A percentile compares a stretch with the other conserved stretches of the same genome.
Conservation (phyloP, 2,888 invertebrate genomes). For the Alloscopus bannaensis region DNA sequence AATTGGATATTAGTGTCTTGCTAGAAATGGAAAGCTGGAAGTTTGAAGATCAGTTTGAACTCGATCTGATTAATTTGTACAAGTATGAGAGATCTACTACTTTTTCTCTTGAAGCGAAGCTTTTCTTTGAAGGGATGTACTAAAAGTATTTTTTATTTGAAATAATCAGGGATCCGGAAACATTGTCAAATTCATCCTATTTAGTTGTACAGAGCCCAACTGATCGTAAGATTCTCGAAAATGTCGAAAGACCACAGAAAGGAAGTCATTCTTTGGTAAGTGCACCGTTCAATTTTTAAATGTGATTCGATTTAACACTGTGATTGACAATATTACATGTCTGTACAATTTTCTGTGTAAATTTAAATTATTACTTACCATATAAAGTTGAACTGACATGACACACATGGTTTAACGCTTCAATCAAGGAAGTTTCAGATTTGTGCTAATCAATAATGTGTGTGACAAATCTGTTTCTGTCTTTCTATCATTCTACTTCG, state of each 20-base stretch:
- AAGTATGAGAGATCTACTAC: conserved; percentile 77
- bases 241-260: conserved; percentile 75
- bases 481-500: conserved; percentile 36
- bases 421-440: conserved; percentile 2
- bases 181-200: conserved; percentile 87
- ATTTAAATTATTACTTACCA: no score
- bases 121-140: no score
- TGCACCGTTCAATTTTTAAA: no score
- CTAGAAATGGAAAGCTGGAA: conserved; percentile 92
- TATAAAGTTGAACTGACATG: no score
- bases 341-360: no score
- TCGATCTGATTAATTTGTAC: conserved; percentile 91
- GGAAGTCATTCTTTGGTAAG: conserved; percentile 83
- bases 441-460: conserved; percentile 33
- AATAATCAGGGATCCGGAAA: conserved; percentile 81
- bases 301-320: no score
- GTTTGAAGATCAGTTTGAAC: conserved; percentile 96
- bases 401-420: no score
- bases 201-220: conserved; percentile 89
- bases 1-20: conserved; percentile 95
- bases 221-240: conserved; percentile 78
- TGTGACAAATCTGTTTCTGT: conserved; percentile 50
- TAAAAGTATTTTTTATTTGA: no score
- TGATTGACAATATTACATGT: no score
- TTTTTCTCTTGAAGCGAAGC: neutral